Base-by-base conservation (phyloP, 2,888 invertebrate genomes). In the Norana najaformis region DNA sequence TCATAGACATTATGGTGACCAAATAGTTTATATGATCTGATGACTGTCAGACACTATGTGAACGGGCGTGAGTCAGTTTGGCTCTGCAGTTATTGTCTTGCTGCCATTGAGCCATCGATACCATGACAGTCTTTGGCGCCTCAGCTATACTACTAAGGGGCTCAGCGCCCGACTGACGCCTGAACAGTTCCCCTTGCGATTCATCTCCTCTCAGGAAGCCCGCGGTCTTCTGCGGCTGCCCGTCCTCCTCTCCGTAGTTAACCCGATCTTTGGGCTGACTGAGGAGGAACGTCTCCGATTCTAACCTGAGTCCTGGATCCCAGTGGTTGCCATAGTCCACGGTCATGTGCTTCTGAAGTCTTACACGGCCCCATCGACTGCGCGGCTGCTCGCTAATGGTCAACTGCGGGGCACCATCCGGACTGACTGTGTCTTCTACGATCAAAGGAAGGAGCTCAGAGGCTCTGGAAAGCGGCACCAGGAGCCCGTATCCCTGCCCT, bases 401-500 rank as follows among this genome's bases (percentile, higher is more conserved):
- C 36, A 34, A 30, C 34, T 6, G 35, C 83, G 16, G 83, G 35
- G 20, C 18, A 85, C 85, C 85, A 35, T 85, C 23, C 36, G 36
- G 85, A 85, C 36, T 85, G 36, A 14, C 23, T 35, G 85, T 36
- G 85, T 85, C 85, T 18, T 85, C 85, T 18, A 36, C 85, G 85
- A 85, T 37, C 85, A 85, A 16, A 16, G 85, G 85, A 35, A 85
- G 85, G 20, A 85, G 16, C 85, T 85, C 85, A 8, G 85, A 85
- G 85, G 85, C 85, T 14, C 85, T 13, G 85, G 85, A 16, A 5
- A 85, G 85, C 85, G 85, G 85, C 16, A 85, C 35, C 5, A 85
- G 85, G 36, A 85, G 85, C 35, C 85, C 85, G 85, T 85, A 85
- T 23, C 85, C 36, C 85, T 85, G 85, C 6, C 85, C 85, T 18